These are phyloP conservation scores for Glaucopsyche alexis DNA, from an alignment of 2,888 invertebrate genomes.

Conservation along the genomic window DNA sequence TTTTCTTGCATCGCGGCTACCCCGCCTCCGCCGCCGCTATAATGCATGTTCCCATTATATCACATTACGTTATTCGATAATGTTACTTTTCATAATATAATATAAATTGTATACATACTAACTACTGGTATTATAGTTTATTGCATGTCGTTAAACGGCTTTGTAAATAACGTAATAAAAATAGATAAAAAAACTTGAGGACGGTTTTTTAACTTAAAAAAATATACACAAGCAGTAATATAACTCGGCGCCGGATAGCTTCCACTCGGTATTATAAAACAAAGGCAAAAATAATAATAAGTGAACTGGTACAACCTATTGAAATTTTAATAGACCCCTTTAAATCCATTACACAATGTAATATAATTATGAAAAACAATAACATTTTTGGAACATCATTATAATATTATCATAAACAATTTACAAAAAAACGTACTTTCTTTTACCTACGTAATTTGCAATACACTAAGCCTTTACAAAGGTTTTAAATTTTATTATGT, in stretches of 20 bases:
- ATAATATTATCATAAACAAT: not conserved
- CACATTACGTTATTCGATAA: constrained; percentile 30
- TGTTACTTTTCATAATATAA: not conserved
- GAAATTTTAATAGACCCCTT: not conserved
- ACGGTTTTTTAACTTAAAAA: too few relatives aligned
- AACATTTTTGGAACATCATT: not conserved
- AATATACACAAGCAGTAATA: too few relatives aligned
- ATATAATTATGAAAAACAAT: not conserved
- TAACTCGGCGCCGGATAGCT: too few relatives aligned
- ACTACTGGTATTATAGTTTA: too few relatives aligned
- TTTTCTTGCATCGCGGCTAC: constrained; percentile 67
- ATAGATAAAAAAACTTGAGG: too few relatives aligned
- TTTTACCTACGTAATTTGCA: constrained; percentile 1
- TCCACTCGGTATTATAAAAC: too few relatives aligned
- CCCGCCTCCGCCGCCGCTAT: constrained; percentile 67
- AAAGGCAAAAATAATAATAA: too few relatives aligned
- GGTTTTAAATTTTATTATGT: constrained; percentile 33
- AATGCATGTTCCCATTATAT: constrained; percentile 59
- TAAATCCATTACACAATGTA: not conserved
- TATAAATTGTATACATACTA: too few relatives aligned
- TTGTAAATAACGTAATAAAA: too few relatives aligned
- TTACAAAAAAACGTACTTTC: not conserved
- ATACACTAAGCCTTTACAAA: not conserved
- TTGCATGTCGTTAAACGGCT: too few relatives aligned
- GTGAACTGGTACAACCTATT: not conserved